A percentile compares a stretch with the other conserved stretches of the same genome.
Evolutionary conservation across 37 sponge, comb jelly and placozoan species (phyloP).

Genomic region (Ianthella basta): DNA sequence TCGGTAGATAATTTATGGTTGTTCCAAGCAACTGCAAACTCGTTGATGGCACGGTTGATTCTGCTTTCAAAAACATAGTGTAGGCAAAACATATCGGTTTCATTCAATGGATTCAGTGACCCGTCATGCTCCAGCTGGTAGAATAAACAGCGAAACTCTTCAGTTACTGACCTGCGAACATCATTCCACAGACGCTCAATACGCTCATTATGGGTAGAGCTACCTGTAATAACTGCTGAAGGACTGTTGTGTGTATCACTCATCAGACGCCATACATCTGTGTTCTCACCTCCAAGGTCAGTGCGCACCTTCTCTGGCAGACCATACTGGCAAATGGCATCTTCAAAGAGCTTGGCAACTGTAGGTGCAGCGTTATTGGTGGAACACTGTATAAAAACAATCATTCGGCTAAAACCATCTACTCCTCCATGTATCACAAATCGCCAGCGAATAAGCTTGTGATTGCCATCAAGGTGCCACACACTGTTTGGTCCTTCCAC

Average conservation of each 20-base stretch:
- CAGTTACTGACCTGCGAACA: constrained; percentile 27
- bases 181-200: constrained; percentile 34
- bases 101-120: constrained; percentile 3
- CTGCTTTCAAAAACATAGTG: constrained; percentile 7
- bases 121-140: background rate
- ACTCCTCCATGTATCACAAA: constrained; percentile 29
- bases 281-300: constrained; percentile 19
- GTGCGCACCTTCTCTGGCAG: constrained; percentile 28
- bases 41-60: constrained; percentile 3
- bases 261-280: constrained; percentile 14
- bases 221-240: constrained; percentile 20
- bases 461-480: constrained; percentile 19
- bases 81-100: constrained; percentile 20
- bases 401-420: constrained; percentile 27
- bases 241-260: background rate
- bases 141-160: constrained; percentile 20
- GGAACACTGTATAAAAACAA: constrained; percentile 30
- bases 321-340: constrained; percentile 31
- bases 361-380: constrained; percentile 31
- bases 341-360: constrained; percentile 5
- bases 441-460: constrained; percentile 8
- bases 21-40: constrained; percentile 30
- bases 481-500: constrained; percentile 46
- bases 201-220: constrained; percentile 20
- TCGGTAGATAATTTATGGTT: constrained; percentile 32